Evolutionary conservation across 2,113 vertebrate genomes (phyloP).

Genomic region (Oenanthe melanoleuca): DNA sequence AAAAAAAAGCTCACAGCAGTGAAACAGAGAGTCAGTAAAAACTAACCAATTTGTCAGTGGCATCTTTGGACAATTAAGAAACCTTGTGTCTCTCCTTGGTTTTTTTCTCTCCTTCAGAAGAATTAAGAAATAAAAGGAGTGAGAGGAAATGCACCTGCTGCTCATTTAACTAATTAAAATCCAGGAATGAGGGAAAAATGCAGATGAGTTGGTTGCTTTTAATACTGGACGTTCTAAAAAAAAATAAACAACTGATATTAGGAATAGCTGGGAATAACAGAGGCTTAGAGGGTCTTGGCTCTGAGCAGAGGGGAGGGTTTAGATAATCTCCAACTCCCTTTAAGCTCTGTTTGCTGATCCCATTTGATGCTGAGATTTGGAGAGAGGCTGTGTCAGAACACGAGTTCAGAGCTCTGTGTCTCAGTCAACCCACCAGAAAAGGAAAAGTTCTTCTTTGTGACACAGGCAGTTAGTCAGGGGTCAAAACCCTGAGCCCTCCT

Average conservation of each 20-base stretch:
- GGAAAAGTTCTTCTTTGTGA: background rate
- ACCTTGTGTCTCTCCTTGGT: background rate
- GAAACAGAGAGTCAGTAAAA: conserved; percentile 39
- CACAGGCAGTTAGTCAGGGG: background rate
- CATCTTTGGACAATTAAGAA: conserved; percentile 44
- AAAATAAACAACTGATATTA: background rate
- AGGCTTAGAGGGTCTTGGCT: background rate
- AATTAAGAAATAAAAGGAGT: background rate
- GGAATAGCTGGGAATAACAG: background rate
- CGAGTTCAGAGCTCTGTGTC: background rate
- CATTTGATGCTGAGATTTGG: background rate
- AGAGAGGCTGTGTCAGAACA: background rate
- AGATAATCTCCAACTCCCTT: background rate
- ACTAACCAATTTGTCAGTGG: conserved; percentile 46
- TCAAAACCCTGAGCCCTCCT: background rate
- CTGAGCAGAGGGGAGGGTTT: background rate
- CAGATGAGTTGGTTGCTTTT: background rate
- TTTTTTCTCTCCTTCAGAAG: background rate
- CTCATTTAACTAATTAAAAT: background rate
- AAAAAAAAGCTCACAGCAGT: background rate
- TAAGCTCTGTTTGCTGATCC: background rate
- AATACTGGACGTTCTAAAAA: background rate
- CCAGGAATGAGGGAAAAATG: background rate
- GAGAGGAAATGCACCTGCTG: conserved; percentile 8
- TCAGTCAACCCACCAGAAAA: background rate